A percentile compares a stretch with the other conserved stretches of the same genome.
Conservation (phyloP, 2,888 invertebrate genomes). For the Parascotia fuliginaria region DNA sequence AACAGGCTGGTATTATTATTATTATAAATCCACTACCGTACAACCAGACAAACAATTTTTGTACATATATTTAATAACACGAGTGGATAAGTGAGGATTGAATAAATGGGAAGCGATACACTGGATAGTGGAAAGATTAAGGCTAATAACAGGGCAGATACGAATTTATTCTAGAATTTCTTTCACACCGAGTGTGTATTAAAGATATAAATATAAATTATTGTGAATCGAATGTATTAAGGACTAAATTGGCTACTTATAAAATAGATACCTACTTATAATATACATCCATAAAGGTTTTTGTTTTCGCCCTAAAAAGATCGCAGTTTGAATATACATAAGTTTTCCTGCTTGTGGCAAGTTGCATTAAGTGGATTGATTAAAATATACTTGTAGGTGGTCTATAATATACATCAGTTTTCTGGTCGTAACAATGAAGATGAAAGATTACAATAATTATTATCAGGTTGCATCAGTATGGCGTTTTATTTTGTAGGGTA, state of each 20-base stretch:
- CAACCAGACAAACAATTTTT: not conserved
- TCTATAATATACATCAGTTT: conserved; percentile 9
- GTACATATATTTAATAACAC: not conserved
- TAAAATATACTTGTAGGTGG: not conserved
- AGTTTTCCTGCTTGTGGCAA: too few relatives aligned
- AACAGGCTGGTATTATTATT: too few relatives aligned
- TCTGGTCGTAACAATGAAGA: conserved; percentile 3
- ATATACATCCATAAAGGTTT: too few relatives aligned
- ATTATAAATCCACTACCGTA: too few relatives aligned
- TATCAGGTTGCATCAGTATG: conserved; percentile 1
- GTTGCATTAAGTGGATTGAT: too few relatives aligned
- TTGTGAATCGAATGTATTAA: too few relatives aligned
- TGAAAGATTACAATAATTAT: conserved; percentile 3
- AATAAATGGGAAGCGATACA: conserved; percentile 20
- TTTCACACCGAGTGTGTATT: conserved; percentile 15
- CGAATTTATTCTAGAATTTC: conserved; percentile 5
- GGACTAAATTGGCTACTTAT: too few relatives aligned
- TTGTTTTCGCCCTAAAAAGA: too few relatives aligned
- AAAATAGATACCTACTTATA: too few relatives aligned
- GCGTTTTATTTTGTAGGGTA: not conserved
- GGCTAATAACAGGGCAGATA: conserved; percentile 25
- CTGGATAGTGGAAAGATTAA: conserved; percentile 15
- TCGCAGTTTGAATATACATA: too few relatives aligned
- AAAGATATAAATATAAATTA: too few relatives aligned
- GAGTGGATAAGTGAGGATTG: conserved; percentile 14